Evolutionary conservation across 1,140 invertebrate species (phyloP), one percentile per base, ranked within the genome.

Genomic region (Marisa cornuarietis): DNA sequence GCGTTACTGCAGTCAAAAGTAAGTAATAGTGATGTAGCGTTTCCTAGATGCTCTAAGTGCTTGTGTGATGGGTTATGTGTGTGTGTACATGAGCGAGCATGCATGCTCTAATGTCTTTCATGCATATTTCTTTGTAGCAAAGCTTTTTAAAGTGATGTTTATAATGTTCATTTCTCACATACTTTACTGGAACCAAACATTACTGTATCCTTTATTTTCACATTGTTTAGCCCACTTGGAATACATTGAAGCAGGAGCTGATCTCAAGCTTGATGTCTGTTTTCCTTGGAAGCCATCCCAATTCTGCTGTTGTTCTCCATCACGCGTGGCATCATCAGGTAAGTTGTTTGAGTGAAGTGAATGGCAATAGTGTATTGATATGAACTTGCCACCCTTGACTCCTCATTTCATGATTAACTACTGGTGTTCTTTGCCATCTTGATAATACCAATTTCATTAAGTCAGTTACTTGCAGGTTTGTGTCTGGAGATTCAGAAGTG

Each of bases 221-320:
- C 54, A 11, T 54, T 14, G 24, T 24, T 75, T 86, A 92, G 90
- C 85, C 85, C 11, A 84, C 87, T 26, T 90, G 91, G 87, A 92
- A 90, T 80, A 89, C 86, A 14, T 75, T 92, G 58, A 90, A 91
- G 76, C 96, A 97, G 91, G 97, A 99, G 89, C 89, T 98, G 63
- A 92, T 98, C 52, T 94, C 94, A 69, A 95, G 93, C 65, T 89
- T 98, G 16, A 95, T 99, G 88, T 96, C 96, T 5, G 95, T 97
- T 76, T 99, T 99, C 91, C 92, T 99, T 22, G 94, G 95, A 20
- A 98, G 97, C 92, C 97, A 99, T 93, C 96, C 96, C 2, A 99
- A 99, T 91, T 73, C 96, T 94, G 81, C 96, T 14, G 87, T 96
- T 22, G 96, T 99, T 76, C 92, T 99, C 42, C 96, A 98, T 91